Evolutionary conservation across 2,797 vertebrate genomes (phyloP).

Genomic region (Halcyon smyrnensis): DNA sequence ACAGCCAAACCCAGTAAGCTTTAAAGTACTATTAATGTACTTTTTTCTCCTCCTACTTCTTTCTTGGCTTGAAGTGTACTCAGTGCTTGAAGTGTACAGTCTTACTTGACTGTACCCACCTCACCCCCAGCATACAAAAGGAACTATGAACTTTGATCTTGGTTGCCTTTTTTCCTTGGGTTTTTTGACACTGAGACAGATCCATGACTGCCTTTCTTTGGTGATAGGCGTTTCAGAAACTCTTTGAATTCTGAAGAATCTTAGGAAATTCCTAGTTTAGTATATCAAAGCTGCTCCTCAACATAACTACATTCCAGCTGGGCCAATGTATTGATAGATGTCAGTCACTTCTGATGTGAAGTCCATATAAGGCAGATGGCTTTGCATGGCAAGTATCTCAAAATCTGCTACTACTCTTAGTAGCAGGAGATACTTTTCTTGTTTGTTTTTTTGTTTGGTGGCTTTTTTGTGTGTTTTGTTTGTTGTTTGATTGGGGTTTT

Average conservation of each 20-base stretch:
- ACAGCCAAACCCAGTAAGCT: not conserved
- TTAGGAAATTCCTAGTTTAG: not conserved
- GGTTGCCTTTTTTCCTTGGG: not conserved
- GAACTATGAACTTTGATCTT: not conserved
- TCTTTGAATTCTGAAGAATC: not conserved
- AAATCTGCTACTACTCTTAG: not conserved
- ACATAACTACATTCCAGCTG: not conserved
- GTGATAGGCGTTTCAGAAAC: not conserved
- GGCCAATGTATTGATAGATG: slow-evolving; percentile 34
- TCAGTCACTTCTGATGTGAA: not conserved
- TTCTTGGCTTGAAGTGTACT: not conserved
- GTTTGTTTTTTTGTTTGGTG: not conserved
- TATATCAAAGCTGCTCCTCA: not conserved
- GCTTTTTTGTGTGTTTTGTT: too few species aligned
- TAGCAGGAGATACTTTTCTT: not conserved
- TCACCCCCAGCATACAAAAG: not conserved
- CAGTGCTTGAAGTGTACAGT: too few species aligned
- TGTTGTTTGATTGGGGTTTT: not conserved
- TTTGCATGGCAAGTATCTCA: slow-evolving; percentile 5
- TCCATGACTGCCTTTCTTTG: not conserved
- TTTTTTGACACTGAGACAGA: not conserved
- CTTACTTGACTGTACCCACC: not conserved
- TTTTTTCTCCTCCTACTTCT: not conserved
- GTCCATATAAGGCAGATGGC: slow-evolving; percentile 1
- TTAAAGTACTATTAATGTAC: not conserved